These are phyloP conservation scores for Sycophaga agraensis DNA, from an alignment of 1,140 invertebrate genomes.

Conservation along the genomic window DNA sequence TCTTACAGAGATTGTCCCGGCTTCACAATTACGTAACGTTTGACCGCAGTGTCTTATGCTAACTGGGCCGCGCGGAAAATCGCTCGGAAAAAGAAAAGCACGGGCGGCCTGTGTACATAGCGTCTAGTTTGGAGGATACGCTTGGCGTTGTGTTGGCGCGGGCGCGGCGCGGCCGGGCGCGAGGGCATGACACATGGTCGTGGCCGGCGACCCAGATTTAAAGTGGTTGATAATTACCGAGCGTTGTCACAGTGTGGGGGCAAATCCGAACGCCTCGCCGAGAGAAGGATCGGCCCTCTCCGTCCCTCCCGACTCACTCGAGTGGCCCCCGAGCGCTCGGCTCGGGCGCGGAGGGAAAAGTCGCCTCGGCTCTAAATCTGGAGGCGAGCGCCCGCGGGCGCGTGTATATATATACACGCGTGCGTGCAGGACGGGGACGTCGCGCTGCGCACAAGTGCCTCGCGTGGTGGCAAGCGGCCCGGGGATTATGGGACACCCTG, in stretches of 20 bases:
- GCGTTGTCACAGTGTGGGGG: constrained; percentile 35
- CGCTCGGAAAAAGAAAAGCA: constrained; percentile 1
- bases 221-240: constrained; percentile 43
- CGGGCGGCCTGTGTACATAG: background rate
- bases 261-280: constrained; percentile 33
- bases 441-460: background rate
- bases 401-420: background rate
- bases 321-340: constrained; percentile 26
- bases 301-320: background rate
- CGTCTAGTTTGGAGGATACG: too few relatives aligned
- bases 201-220: constrained; percentile 42
- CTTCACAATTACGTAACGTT: background rate
- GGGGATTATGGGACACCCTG: constrained; percentile 5
- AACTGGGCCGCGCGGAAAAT: constrained; percentile 11
- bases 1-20: too few relatives aligned
- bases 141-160: too few relatives aligned
- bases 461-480: background rate
- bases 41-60: too few relatives aligned
- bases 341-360: constrained; percentile 1
- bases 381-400: background rate
- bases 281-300: constrained; percentile 25
- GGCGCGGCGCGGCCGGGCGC: background rate
- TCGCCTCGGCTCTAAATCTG: constrained; percentile 4
- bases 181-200: constrained; percentile 24
- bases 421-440: background rate